A percentile compares a stretch with the other conserved stretches of the same genome.
Evolutionary conservation across 1,140 invertebrate species (phyloP).

Genomic region (Acromyrmex heyeri): DNA sequence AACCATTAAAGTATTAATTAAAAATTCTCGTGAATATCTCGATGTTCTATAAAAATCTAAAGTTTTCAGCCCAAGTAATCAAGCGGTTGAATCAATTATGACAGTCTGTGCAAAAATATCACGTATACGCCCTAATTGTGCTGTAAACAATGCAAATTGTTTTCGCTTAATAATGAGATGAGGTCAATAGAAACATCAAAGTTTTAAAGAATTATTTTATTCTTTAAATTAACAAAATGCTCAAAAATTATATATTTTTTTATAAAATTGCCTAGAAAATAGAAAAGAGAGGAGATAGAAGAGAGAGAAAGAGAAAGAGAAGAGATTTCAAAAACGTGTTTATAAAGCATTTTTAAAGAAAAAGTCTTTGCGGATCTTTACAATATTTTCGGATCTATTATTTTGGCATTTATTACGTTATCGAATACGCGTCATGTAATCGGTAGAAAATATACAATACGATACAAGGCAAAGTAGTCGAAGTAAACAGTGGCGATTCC

Average conservation of each 20-base stretch:
- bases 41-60: conserved; percentile 6
- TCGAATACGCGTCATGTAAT: not conserved
- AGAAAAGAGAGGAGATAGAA: too few relatives aligned
- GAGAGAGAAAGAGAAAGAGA: not conserved
- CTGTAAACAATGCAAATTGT: conserved; percentile 44
- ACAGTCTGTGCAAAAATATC: conserved; percentile 35
- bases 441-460: not conserved
- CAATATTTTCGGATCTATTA: not conserved
- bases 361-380: not conserved
- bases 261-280: not conserved
- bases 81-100: conserved; percentile 30
- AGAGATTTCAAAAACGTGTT: not conserved
- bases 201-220: conserved; percentile 5
- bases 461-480: conserved; percentile 18
- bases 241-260: not conserved
- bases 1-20: not conserved
- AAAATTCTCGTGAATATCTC: conserved; percentile 5
- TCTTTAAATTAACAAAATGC: not conserved
- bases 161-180: conserved; percentile 1
- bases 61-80: conserved; percentile 26
- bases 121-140: conserved; percentile 17
- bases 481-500: conserved; percentile 56
- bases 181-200: conserved; percentile 14
- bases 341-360: not conserved
- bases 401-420: not conserved